Evolutionary conservation across 1,140 invertebrate genomes (phyloP).

Genomic region (Lepidurus apus): DNA sequence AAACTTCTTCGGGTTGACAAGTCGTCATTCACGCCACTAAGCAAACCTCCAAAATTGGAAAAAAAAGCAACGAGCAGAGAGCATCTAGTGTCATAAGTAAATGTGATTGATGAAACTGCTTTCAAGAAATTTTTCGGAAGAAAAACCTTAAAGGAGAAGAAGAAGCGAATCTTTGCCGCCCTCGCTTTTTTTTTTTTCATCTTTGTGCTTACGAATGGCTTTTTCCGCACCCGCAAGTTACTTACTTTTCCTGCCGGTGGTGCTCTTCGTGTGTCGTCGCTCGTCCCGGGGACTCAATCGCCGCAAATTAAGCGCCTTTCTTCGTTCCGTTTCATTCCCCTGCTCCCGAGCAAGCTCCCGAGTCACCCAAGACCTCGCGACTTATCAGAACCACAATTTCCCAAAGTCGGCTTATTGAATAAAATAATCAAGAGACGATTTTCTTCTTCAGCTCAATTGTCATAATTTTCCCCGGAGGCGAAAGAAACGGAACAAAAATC

Average conservation of each 20-base stretch:
- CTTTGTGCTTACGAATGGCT: constrained; percentile 4
- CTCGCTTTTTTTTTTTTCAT: not conserved
- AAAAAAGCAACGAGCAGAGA: not conserved
- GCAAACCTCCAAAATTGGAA: not conserved
- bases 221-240: constrained; percentile 5
- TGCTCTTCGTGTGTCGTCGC: constrained; percentile 5
- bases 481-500: not conserved
- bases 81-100: not conserved
- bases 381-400: not conserved
- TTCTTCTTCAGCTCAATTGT: not conserved
- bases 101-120: constrained; percentile 12
- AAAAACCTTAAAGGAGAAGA: not conserved
- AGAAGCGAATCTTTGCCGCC: no score
- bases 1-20: not conserved
- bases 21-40: constrained; percentile 13
- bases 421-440: constrained; percentile 15
- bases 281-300: constrained; percentile 17
- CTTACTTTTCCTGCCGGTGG: not conserved
- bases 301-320: constrained; percentile 18
- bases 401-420: not conserved
- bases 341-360: not conserved
- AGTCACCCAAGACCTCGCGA: not conserved
- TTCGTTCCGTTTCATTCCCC: constrained; percentile 4
- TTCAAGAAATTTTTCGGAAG: not conserved
- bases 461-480: not conserved